These are phyloP conservation scores for Leptodirus hochenwartii DNA, from an alignment of 2,888 invertebrate species.

Conservation along the genomic window DNA sequence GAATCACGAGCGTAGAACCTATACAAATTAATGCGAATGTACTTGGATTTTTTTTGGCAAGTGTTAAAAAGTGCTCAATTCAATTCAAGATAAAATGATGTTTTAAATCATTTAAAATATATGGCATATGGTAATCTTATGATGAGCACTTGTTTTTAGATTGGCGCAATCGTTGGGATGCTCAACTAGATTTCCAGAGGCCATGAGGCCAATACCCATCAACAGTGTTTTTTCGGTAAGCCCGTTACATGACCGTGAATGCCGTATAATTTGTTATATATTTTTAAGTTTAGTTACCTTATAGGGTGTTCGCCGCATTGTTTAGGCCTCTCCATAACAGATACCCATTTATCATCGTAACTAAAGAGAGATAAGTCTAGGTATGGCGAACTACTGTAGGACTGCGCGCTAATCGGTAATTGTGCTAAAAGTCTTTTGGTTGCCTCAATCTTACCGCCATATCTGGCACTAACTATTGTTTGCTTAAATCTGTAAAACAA, in stretches of 20 bases:
- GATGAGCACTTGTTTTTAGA: no score
- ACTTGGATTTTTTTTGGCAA: not conserved
- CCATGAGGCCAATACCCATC: no score
- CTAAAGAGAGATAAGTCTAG: slow-evolving; percentile 80
- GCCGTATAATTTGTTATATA: no score
- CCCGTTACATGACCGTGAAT: no score
- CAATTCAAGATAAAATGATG: no score
- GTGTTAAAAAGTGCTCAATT: not conserved
- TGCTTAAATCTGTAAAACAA: slow-evolving; percentile 50
- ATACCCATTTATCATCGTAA: slow-evolving; percentile 93
- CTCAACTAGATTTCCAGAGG: no score
- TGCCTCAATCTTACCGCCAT: slow-evolving; percentile 79
- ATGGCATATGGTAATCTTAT: no score
- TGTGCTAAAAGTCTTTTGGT: slow-evolving; percentile 77
- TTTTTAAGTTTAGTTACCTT: slow-evolving; percentile 35
- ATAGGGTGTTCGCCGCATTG: slow-evolving; percentile 86
- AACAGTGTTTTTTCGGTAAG: no score
- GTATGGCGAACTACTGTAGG: slow-evolving; percentile 84
- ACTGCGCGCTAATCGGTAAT: slow-evolving; percentile 87
- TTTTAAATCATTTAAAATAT: no score
- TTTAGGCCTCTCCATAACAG: slow-evolving; percentile 88
- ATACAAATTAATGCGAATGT: slow-evolving; percentile 35
- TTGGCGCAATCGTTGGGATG: no score
- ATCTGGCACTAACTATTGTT: slow-evolving; percentile 75
- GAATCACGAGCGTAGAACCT: slow-evolving; percentile 77